Evolutionary conservation across 2,797 vertebrate genomes (phyloP).

Genomic region (Todus mexicanus): DNA sequence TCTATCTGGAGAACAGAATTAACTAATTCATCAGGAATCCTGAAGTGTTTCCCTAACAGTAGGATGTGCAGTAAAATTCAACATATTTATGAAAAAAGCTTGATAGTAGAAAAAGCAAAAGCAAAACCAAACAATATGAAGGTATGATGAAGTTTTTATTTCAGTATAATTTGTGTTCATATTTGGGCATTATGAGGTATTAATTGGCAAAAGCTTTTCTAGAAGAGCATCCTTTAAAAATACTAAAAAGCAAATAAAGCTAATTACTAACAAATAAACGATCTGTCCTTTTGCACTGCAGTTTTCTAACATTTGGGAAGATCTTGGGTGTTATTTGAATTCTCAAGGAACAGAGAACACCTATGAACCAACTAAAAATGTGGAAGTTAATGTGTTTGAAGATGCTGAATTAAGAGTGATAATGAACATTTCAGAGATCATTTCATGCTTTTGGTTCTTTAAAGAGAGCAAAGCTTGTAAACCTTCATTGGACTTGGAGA

Average conservation of each 20-base stretch:
- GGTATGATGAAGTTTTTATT: neutral
- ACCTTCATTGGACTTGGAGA: slow-evolving; percentile 47
- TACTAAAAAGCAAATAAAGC: neutral
- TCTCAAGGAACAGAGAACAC: neutral
- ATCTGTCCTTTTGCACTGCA: neutral
- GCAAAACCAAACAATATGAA: neutral
- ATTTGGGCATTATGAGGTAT: neutral
- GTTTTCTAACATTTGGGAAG: slow-evolving; percentile 45
- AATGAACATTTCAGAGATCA: slow-evolving; percentile 60
- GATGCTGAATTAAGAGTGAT: slow-evolving; percentile 67
- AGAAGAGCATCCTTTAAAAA: neutral
- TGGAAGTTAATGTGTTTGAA: slow-evolving; percentile 64
- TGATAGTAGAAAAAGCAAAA: neutral
- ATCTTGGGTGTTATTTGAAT: slow-evolving; percentile 62
- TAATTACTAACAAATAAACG: neutral
- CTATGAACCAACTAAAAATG: slow-evolving; percentile 47
- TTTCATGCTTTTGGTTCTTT: slow-evolving; percentile 73
- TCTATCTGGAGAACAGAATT: neutral
- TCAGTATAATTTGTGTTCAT: neutral
- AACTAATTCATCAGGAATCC: neutral
- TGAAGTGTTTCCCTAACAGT: neutral
- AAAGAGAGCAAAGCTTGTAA: slow-evolving; percentile 59
- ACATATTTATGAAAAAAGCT: neutral
- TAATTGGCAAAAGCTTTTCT: neutral
- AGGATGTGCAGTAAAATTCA: neutral